Base-by-base conservation (phyloP, 1,140 invertebrate genomes). In the Luehdorfia chinensis region DNA sequence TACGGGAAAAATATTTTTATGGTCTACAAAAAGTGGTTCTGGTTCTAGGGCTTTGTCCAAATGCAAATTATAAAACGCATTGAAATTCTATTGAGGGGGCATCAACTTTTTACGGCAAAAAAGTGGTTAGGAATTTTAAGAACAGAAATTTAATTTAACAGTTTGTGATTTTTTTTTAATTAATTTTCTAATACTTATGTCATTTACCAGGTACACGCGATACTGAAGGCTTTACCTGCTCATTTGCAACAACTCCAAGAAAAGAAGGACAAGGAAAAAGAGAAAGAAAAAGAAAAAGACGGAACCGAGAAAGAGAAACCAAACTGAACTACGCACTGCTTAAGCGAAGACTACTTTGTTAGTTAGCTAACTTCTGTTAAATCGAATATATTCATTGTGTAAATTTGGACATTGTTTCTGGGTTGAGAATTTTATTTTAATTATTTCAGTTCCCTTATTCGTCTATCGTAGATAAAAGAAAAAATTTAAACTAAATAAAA, bases 191-290 rank as follows among this genome's bases (percentile, higher is more conserved):
- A 21, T 21, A 21, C 6, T n/a, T n/a, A n/a, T 21, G 19, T 21
- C 6, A 3, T 3, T 21, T 21, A 2, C 6, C 41, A 87, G 87
- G 89, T 90, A 2, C 93, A 94, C 64, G 93, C 93, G 1, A 98
- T 99, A 50, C 87, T 99, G 15, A 98, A 98, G 84, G 95, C 96
- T 47, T 87, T 98, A 52, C 96, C 96, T 28, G 90, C 91, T 8
- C 89, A 90, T 63, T 80, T 89, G 18, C 89, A 90, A 57, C 81
- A 88, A 46, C 85, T 90, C 30, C 88, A 87, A 47, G 90, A 91
- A 60, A 90, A 87, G 34, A 88, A 87, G 50, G 84, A 87, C 31
- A 87, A 87, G 44, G 80, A 84, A 37, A 76, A 76, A 50, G 74
- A 79, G 15, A 83, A 78, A 46, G 76, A 78, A 45, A 79, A 78